Conservation (phyloP, 2,888 invertebrate species). For the Leptogaster cylindrica region DNA sequence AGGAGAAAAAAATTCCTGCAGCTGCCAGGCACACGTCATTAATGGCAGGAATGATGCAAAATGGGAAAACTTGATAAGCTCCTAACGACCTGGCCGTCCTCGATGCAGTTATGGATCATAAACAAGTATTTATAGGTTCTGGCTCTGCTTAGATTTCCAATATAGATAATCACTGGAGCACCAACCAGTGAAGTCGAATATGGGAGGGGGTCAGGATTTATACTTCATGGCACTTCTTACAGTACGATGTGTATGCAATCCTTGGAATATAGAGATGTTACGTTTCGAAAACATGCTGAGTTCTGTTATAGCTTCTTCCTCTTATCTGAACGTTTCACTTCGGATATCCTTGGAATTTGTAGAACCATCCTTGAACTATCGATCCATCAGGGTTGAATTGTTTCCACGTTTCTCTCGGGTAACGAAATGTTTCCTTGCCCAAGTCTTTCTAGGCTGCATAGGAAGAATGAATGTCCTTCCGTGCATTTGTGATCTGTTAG, state of each 20-base stretch:
- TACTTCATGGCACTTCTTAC: neutral
- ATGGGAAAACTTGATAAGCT: too few relatives aligned
- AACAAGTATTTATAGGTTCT: constrained; percentile 34
- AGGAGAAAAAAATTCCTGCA: too few relatives aligned
- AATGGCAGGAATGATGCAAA: too few relatives aligned
- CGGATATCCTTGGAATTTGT: constrained; percentile 38
- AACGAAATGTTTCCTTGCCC: neutral
- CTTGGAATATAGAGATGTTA: neutral
- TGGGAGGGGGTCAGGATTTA: constrained; percentile 27
- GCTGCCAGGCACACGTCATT: too few relatives aligned
- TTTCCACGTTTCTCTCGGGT: constrained; percentile 23
- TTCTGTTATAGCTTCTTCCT: constrained; percentile 1
- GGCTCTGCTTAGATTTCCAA: constrained; percentile 30
- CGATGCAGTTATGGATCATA: constrained; percentile 25
- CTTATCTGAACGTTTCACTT: constrained; percentile 28
- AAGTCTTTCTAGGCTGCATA: neutral
- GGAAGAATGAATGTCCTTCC: neutral
- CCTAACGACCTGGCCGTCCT: too few relatives aligned
- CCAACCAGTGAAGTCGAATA: constrained; percentile 7
- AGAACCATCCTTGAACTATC: constrained; percentile 33
- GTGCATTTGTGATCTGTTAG: constrained; percentile 22
- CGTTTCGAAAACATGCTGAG: constrained; percentile 5
- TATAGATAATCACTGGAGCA: constrained; percentile 29
- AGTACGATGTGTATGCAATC: neutral
- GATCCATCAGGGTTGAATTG: constrained; percentile 37